Evolutionary conservation across 2,797 vertebrate genomes (phyloP), one percentile per base, ranked within the genome.

Genomic region (Lindbergichthys nudifrons): DNA sequence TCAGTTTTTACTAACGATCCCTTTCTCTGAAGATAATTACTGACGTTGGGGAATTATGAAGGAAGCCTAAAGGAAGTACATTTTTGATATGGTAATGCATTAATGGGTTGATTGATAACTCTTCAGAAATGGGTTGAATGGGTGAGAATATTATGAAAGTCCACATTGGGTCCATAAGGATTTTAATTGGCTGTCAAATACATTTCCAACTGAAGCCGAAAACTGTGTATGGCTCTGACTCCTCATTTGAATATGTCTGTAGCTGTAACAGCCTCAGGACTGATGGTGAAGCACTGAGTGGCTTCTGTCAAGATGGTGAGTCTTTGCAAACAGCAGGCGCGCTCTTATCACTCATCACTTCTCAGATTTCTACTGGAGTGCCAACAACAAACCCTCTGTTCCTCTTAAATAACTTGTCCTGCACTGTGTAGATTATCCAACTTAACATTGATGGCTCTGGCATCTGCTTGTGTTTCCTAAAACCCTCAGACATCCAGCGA

Each of bases 361-460:
- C 68, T 86, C 80, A 73, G 48, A 88, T 87, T 86, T 71, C 77
- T 75, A 65, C 73, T 85, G 42, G 3, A 26, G 43, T 65, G 67
- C 75, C 76, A 86, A 73, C 70, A 67, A 21, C 77, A 82, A 56
- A 36, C 59, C 53, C 75, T 41, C 32, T 78, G 76, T 76, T 82
- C 62, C 70, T 84, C 71, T 80, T 87, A 73, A 87, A 81, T 32
- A 19, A 58, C 81, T 59, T 72, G 69, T 84, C 75, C 66, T 74
- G 45, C 36, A 3, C 69, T 32, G 51, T 77, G 73, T 83, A 80
- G 64, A 81, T 84, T 43, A 87, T 85, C 68, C 79, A 54, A 81
- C 64, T 5, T 61, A 70, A 74, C 83, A 52, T 2, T 45, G 73
- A 78, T 60, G 50, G 57, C 72, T 79, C 26, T 39, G 41, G 76